A percentile compares a stretch with the other conserved stretches of the same genome.
Evolutionary conservation across 2,113 vertebrate species (phyloP).

Genomic region (Meriones unguiculatus): DNA sequence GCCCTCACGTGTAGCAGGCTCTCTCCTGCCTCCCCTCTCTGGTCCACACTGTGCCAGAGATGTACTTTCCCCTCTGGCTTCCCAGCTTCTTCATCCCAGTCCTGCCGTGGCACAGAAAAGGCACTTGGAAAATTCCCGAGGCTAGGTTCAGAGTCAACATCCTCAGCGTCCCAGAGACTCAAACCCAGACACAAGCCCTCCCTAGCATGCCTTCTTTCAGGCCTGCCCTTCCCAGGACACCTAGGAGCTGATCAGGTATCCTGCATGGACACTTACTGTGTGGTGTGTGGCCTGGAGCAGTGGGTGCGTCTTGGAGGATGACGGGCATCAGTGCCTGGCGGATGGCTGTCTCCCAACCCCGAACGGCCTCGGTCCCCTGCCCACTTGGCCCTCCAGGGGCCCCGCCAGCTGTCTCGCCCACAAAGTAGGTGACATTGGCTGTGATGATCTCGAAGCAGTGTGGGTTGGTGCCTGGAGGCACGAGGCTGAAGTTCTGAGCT

Average conservation of each 20-base stretch:
- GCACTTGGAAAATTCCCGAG: background rate
- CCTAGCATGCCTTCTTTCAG: no score
- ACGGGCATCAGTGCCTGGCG: slow-evolving; percentile 95
- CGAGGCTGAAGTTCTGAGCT: slow-evolving; percentile 88
- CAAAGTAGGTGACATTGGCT: slow-evolving; percentile 91
- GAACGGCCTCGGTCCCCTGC: slow-evolving; percentile 90
- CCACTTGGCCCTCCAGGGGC: slow-evolving; percentile 84
- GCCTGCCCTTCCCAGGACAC: background rate
- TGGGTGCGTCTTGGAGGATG: slow-evolving; percentile 92
- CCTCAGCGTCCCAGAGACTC: background rate
- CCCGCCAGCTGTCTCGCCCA: slow-evolving; percentile 90
- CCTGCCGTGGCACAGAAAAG: background rate
- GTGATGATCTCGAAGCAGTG: slow-evolving; percentile 95
- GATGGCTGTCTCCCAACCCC: slow-evolving; percentile 92
- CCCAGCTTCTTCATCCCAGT: background rate
- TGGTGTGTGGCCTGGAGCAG: slow-evolving; percentile 86
- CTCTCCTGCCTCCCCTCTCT: background rate
- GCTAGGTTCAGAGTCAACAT: background rate
- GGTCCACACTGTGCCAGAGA: background rate
- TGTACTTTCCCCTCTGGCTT: background rate
- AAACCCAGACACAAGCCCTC: background rate
- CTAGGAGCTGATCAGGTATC: background rate
- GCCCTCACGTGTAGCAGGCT: background rate
- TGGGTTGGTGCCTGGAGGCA: slow-evolving; percentile 89
- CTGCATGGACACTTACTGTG: slow-evolving; percentile 82